A percentile compares a stretch with the other conserved stretches of the same genome.
These are phyloP conservation scores for Geodia barretti DNA, from an alignment of 37 sponge, comb jelly and placozoan genomes.

Conservation along the genomic window DNA sequence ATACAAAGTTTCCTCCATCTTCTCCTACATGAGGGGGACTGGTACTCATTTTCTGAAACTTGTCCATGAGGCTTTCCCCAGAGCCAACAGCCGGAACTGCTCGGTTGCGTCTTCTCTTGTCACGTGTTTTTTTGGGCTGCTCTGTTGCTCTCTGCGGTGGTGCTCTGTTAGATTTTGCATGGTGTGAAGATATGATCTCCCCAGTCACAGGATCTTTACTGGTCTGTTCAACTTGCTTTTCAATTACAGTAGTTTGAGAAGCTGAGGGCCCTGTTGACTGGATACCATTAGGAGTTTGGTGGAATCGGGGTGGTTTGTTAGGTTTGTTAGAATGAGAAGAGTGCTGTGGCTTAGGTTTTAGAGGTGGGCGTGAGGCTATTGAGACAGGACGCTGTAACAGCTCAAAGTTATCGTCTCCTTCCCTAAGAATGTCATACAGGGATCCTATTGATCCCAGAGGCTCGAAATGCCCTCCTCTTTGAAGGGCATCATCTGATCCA, in stretches of 20 bases:
- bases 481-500: conserved; percentile 35
- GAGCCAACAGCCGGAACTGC: neutral
- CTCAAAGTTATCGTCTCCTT: neutral
- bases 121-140: neutral
- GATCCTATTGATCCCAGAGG: conserved; percentile 72
- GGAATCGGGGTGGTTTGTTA: neutral
- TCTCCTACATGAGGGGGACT: neutral
- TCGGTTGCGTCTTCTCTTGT: neutral
- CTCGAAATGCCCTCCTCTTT: conserved; percentile 58
- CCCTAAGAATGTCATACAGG: conserved; percentile 44
- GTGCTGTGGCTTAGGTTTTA: neutral
- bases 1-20: neutral
- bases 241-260: neutral
- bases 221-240: neutral
- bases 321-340: neutral
- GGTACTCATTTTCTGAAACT: neutral
- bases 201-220: neutral
- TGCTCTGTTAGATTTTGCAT: neutral
- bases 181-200: neutral
- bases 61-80: neutral
- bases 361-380: neutral
- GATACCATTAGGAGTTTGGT: neutral
- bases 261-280: neutral
- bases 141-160: neutral
- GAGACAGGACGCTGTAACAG: neutral